Percentiles rank a stretch among this genome's conserved stretches.
These are phyloP conservation scores for Martes flavigula DNA, from an alignment of 2,797 vertebrate genomes.

Conservation along the genomic window DNA sequence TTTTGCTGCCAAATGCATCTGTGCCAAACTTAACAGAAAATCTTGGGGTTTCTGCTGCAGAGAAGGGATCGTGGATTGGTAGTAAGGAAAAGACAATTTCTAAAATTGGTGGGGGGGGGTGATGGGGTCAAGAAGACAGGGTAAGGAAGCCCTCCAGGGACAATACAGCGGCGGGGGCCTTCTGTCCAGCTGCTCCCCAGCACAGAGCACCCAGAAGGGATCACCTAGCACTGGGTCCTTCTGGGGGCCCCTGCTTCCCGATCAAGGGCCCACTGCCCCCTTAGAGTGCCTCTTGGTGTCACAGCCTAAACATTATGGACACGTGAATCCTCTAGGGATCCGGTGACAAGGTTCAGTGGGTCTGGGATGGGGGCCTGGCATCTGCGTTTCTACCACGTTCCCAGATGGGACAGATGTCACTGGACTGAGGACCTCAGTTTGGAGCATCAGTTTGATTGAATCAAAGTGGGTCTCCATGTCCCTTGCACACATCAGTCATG, in stretches of 20 bases:
- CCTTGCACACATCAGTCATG: not conserved
- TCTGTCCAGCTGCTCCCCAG: not conserved
- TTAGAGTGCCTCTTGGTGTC: not conserved
- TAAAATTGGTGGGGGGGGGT: not conserved
- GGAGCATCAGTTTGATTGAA: not conserved
- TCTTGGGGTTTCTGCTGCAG: not conserved
- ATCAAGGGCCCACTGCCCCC: not conserved
- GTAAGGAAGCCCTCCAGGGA: not conserved
- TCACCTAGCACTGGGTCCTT: not conserved
- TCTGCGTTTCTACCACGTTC: not conserved
- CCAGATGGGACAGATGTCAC: not conserved
- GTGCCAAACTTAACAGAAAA: constrained; percentile 10
- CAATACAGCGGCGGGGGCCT: not conserved
- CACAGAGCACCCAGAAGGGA: not conserved
- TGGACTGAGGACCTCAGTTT: not conserved
- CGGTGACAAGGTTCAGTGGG: not conserved
- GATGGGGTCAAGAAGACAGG: not conserved
- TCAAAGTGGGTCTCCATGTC: not conserved
- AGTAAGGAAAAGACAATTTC: not conserved
- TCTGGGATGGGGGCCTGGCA: not conserved
- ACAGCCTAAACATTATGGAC: not conserved
- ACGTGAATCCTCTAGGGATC: not conserved
- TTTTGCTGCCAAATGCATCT: constrained; percentile 26
- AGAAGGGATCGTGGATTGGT: not conserved
- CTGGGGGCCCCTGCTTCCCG: not conserved